These are phyloP conservation scores for Thripadectes ignobilis DNA, from an alignment of 2,797 vertebrate species.

Conservation along the genomic window DNA sequence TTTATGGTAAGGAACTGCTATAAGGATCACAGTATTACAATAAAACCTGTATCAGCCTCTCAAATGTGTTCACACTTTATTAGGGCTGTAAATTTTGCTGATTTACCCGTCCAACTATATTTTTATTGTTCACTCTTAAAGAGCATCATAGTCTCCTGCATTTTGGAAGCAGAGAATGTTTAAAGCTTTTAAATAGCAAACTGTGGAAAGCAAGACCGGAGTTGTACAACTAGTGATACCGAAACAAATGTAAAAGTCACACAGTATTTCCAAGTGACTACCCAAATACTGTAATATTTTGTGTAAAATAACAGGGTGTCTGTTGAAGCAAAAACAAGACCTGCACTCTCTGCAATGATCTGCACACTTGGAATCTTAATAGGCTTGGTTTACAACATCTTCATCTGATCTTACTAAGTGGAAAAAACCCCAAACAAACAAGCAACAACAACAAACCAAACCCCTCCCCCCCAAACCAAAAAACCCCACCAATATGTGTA, in stretches of 20 bases:
- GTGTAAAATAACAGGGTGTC: not conserved
- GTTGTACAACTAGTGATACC: not conserved
- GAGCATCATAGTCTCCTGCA: not conserved
- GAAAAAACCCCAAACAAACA: not conserved
- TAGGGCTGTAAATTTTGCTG: not conserved
- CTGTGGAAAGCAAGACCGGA: not conserved
- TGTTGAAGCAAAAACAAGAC: not conserved
- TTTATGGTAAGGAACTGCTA: not conserved
- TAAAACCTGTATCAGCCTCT: not conserved
- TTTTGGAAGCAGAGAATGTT: not conserved
- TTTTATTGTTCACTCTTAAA: not conserved
- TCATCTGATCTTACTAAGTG: not conserved
- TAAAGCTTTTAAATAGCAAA: not conserved
- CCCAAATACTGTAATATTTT: not conserved
- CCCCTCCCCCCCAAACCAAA: too few species aligned
- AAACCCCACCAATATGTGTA: not conserved
- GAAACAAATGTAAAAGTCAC: not conserved
- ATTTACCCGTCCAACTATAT: not conserved
- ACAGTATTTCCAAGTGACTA: not conserved
- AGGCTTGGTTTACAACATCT: not conserved
- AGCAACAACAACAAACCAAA: too few species aligned
- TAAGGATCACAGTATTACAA: not conserved
- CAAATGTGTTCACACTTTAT: not conserved
- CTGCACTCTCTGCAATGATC: not conserved
- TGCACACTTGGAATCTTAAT: not conserved